A percentile compares a stretch with the other conserved stretches of the same genome.
Evolutionary conservation across 2,888 invertebrate species (phyloP).

Genomic region (Eutolmus rufibarbis): DNA sequence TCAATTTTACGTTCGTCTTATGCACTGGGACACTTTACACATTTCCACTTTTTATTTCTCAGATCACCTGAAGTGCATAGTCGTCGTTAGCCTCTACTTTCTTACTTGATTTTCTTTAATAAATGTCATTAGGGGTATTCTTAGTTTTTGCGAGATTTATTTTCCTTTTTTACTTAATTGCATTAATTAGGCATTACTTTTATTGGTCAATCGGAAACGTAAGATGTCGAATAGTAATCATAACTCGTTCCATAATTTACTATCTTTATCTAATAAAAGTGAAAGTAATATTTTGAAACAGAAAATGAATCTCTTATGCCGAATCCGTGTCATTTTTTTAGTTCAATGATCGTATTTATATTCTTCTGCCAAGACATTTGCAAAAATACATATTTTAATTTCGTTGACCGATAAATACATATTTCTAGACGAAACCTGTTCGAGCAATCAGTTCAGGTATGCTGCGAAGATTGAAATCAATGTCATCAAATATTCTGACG

Average conservation of each 20-base stretch:
- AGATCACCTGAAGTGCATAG: background rate
- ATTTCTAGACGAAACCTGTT: background rate
- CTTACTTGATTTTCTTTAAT: background rate
- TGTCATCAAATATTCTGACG: background rate
- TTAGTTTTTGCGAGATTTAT: background rate
- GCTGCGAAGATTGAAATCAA: background rate
- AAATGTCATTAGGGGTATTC: background rate
- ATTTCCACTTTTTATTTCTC: background rate
- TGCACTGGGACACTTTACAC: background rate
- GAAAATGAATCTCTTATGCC: background rate
- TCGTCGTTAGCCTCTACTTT: background rate
- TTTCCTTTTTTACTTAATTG: background rate
- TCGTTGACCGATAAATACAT: background rate
- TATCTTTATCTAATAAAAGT: background rate
- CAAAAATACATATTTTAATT: background rate
- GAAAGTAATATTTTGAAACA: background rate
- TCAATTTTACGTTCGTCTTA: background rate
- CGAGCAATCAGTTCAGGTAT: background rate
- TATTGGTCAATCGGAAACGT: background rate
- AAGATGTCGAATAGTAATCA: background rate
- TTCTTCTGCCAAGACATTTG: background rate
- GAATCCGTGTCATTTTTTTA: background rate
- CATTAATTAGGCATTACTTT: background rate
- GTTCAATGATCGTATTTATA: background rate
- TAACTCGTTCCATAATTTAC: background rate